Base-by-base conservation (phyloP, 1,140 invertebrate genomes). In the Glomeris maerens region DNA sequence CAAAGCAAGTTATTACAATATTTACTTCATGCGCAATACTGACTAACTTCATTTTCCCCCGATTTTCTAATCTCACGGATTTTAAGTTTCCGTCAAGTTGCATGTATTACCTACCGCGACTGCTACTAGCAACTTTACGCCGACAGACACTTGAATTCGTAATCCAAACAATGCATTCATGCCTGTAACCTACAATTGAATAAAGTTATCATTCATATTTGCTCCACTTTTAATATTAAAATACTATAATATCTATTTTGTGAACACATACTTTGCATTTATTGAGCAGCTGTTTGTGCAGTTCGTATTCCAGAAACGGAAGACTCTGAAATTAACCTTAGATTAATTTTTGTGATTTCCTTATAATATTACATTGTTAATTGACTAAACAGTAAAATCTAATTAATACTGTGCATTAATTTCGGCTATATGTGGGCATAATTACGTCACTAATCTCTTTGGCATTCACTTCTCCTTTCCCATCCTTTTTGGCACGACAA, bases 231-330 rank as follows among this genome's bases (percentile, higher is more conserved):
- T 21, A 40, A 48, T 22, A 17, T n/a, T 36, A 26, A n/a, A 52
- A 3, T 22, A 26, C 49, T 40, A 26, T 21, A 36, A 36, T 10
- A 36, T 36, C 10, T 10, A 10, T 36, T 17, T 17, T 10, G 10
- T 36, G 17, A 23, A 23, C 25, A 31, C 46, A 47, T 52, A 92
- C 81, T 64, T 85, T 80, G 0, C 96, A 67, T 66, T 94, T 96
- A 60, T 90, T 91, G 1, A 94, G 74, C 10, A 96, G 68, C 58
- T 94, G 77, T 54, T 86, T 80, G 64, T 97, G 89, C 25, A 97
- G 69, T 64, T 97, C 93, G 66, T 95, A 96, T 66, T 97, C 91
- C 39, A 97, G 64, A 68, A 97, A 96, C 1, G 93, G 93, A 38
- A 97, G 68, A 57, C 60, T 62, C 61, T 62, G 27, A 27, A 52